A percentile compares a stretch with the other conserved stretches of the same genome.
Evolutionary conservation across 2,888 invertebrate genomes (phyloP).

Genomic region (Meganola albula): DNA sequence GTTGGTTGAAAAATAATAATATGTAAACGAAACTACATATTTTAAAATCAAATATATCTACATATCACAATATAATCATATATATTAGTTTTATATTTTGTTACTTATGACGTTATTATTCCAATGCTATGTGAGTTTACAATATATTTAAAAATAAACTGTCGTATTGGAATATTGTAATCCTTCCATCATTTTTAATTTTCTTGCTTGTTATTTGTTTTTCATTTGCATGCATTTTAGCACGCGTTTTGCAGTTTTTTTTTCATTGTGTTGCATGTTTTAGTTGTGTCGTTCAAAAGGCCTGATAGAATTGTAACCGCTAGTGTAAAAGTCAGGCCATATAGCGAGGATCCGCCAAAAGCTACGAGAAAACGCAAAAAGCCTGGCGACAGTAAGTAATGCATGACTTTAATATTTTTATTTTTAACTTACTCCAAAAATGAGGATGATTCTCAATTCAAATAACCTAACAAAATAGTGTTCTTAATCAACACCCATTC

Average conservation of each 20-base stretch:
- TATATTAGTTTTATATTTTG: too few species aligned
- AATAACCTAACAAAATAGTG: too few species aligned
- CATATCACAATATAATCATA: too few species aligned
- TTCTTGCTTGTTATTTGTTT: constrained; percentile 12
- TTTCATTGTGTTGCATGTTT: constrained; percentile 31
- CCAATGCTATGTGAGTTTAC: too few species aligned
- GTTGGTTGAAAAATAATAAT: too few species aligned
- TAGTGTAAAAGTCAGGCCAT: constrained; percentile 45
- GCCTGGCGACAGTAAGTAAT: constrained; percentile 78
- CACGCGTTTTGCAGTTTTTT: constrained; percentile 24
- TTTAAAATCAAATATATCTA: too few species aligned
- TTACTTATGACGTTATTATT: too few species aligned
- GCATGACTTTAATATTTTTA: constrained; percentile 24
- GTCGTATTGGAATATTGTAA: not conserved
- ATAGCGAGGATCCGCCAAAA: constrained; percentile 45
- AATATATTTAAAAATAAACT: too few species aligned
- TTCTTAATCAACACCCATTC: too few species aligned
- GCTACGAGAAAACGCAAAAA: constrained; percentile 85
- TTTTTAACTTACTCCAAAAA: too few species aligned
- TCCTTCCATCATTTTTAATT: constrained; percentile 10
- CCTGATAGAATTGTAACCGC: constrained; percentile 65
- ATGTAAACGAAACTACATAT: too few species aligned
- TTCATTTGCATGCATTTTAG: constrained; percentile 9
- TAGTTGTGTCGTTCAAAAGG: constrained; percentile 93
- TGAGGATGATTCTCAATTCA: too few species aligned